A percentile compares a stretch with the other conserved stretches of the same genome.
Conservation (phyloP, 2,888 invertebrate genomes). For the Morpho deidamia region DNA sequence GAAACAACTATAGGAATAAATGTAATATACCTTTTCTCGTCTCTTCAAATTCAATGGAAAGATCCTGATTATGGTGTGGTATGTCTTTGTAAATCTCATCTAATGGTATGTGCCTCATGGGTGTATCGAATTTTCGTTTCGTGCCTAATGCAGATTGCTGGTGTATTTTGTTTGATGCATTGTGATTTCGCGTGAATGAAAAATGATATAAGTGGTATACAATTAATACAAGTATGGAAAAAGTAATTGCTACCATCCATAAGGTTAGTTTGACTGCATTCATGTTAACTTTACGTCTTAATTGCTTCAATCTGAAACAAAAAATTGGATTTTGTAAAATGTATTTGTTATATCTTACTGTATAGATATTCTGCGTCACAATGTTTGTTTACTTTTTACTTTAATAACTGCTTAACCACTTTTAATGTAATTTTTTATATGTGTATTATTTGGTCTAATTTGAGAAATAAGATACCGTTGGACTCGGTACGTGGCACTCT, state of each 20-base stretch:
- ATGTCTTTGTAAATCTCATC: conserved; percentile 37
- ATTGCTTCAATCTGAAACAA: conserved; percentile 45
- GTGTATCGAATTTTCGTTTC: conserved; percentile 25
- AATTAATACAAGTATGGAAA: conserved; percentile 20
- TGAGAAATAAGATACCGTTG: no score
- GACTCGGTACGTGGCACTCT: no score
- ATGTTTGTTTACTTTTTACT: no score
- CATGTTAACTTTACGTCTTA: conserved; percentile 38
- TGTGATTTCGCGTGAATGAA: conserved; percentile 14
- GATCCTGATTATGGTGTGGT: conserved; percentile 29
- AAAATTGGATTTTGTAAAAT: background rate
- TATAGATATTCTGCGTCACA: background rate
- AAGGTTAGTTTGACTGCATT: conserved; percentile 40
- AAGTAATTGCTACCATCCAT: conserved; percentile 26
- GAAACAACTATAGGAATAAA: no score
- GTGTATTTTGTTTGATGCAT: conserved; percentile 1
- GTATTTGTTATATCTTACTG: background rate
- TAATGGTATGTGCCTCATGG: conserved; percentile 44
- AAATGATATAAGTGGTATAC: conserved; percentile 40
- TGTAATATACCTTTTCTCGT: conserved; percentile 32
- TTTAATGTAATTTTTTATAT: no score
- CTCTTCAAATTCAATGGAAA: conserved; percentile 38
- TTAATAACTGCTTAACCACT: no score
- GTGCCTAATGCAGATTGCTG: conserved; percentile 5
- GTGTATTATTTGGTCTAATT: no score